Base-by-base conservation (phyloP, 1,140 invertebrate species). In the Leptoteleia sp. region DNA sequence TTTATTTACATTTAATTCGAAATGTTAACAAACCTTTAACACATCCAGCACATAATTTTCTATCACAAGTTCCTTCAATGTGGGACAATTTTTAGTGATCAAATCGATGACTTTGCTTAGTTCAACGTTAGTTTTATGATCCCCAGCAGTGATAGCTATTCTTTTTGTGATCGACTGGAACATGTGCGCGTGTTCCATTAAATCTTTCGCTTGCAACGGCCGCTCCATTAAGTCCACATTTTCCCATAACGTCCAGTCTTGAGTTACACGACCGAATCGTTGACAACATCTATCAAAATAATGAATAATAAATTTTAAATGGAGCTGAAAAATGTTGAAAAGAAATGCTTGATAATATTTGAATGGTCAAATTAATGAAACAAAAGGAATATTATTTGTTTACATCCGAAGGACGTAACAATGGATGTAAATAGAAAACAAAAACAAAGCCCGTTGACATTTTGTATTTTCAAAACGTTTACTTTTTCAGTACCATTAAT, bases 211-310 rank as follows among this genome's bases (percentile, higher is more conserved):
- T 0, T n/a, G 8, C 15, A 71, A 19, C 0, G 76, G 61, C n/a
- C n/a, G 11, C 4, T 54, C 61, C 22, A 65, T 25, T 2, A 78
- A 31, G 38, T 72, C 61, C 2, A 52, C 67, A 42, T 78, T 78
- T 11, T 78, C 68, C 76, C 75, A 78, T 9, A 78, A 43, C 2
- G 76, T 72, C 65, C 76, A 72, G 15, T 79, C 76, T 68, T 71
- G 43, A 0, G 47, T 55, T 0, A 78, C 9, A 11, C 19, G 35
- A 25, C 35, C 15, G 1, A 78, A 47, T 48, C 42, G 52, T 35
- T 78, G 61, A 37, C 73, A 76, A 17, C 48, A 70, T 48, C 64
- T 76, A 9, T 15, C 25, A 13, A 19, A 42, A 12, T 5, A 15
- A 48, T 45, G 33, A 4, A 40, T 9, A 13, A 50, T 19, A 40